Base-by-base conservation (phyloP, 2,797 vertebrate genomes). In the Propithecus deckenii region DNA sequence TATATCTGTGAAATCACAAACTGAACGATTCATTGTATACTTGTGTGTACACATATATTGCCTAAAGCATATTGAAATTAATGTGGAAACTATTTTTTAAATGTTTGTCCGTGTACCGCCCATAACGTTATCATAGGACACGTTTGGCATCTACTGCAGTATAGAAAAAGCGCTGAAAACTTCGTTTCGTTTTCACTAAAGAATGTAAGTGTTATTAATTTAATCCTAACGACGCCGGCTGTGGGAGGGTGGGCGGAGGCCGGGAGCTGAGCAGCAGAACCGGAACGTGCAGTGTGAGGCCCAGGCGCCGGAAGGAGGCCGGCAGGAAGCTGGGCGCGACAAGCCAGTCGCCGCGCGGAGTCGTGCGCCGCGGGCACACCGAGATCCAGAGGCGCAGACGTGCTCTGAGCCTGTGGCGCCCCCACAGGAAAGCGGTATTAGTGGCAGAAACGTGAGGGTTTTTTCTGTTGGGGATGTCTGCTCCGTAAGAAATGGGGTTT, bases 321-420 rank as follows among this genome's bases (percentile, higher is more conserved):
- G 0, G 25, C 18, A 59, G 6, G 35, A 4, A 32, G 22, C 6
- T 18, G 0, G 11, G 17, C 5, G 12, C 8, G 14, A 28, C 4
- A 7, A 12, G 14, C 4, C 11, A 15, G 30, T 79, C 61, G 2
- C 18, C 3, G 2, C 38, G 7, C 6, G 8, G 55, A 25, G 55
- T 57, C 55, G 10, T 57, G 38, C 20, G 9, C 0, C 3, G 4
- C 17, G 25, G 35, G 10, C 15, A 41, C 13, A 59, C 2, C 11
- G 5, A 69, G 41, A 28, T 23, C 28, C 5, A 18, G n/a, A 32
- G 28, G 25, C 10, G 28, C 0, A 46, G 43, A 32, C 2, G 15
- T 30, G 25, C 28, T 55, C 87, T 32, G 17, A n/a, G 76, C 30
- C 50, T 9, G 32, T 20, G 22, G 15, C 41, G 23, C 22, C n/a